Conservation (phyloP, 2,797 vertebrate species). For the Syngnathus acus region DNA sequence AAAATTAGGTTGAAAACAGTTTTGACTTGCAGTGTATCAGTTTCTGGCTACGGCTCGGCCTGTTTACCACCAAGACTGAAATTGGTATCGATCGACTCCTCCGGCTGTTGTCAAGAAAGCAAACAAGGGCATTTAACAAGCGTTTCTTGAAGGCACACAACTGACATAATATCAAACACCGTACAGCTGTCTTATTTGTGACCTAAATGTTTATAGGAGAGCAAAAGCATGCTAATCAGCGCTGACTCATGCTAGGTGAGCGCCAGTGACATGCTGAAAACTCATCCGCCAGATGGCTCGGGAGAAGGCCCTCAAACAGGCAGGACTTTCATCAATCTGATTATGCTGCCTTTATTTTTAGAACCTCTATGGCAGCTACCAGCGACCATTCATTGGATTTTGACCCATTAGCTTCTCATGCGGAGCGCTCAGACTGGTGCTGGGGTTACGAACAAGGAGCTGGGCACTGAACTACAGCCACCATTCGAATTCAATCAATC, state of each 20-base stretch:
- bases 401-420: constrained; percentile 54
- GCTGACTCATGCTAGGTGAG: constrained; percentile 43
- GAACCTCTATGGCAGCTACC: constrained; percentile 52
- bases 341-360: constrained; percentile 73
- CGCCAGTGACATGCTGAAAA: constrained; percentile 46
- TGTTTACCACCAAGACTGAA: background rate
- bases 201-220: constrained; percentile 10
- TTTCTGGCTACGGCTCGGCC: background rate
- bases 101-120: background rate
- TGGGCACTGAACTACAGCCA: constrained; percentile 6
- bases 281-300: constrained; percentile 64
- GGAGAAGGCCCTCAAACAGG: constrained; percentile 53
- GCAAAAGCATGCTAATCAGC: constrained; percentile 35
- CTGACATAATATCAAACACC: background rate
- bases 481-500: background rate
- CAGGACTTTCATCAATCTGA: constrained; percentile 72
- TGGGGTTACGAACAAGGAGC: constrained; percentile 34
- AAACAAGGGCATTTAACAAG: background rate
- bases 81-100: constrained; percentile 1
- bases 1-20: background rate
- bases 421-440: constrained; percentile 35
- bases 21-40: background rate
- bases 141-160: background rate
- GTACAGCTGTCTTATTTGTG: constrained; percentile 2
- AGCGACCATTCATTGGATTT: constrained; percentile 65